These are phyloP conservation scores for Suillia variegata DNA, from an alignment of 2,888 invertebrate genomes.

Conservation along the genomic window DNA sequence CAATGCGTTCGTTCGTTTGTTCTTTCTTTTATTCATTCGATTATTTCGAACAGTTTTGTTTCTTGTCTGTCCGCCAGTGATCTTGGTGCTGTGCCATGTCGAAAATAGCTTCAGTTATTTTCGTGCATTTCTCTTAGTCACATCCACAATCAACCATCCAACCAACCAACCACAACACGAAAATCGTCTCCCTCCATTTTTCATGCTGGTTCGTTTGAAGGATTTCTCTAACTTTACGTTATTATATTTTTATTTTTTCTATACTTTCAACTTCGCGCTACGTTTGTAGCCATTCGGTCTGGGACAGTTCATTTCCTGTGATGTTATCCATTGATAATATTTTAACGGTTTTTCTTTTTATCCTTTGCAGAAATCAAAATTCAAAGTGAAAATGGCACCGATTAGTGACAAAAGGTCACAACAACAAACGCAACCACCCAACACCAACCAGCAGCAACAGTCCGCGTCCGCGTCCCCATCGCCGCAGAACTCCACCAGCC, in stretches of 20 bases:
- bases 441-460: too few species aligned
- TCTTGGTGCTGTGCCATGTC: conserved; percentile 57
- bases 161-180: conserved; percentile 2
- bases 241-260: too few species aligned
- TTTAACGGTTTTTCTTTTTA: too few species aligned
- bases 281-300: background rate
- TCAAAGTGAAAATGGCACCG: conserved; percentile 56
- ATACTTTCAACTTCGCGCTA: background rate
- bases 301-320: background rate
- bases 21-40: background rate
- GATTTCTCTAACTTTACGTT: too few species aligned
- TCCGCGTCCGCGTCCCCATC: too few species aligned
- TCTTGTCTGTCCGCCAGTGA: background rate
- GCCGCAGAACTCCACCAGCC: too few species aligned
- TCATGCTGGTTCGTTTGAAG: too few species aligned
- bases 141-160: conserved; percentile 13
- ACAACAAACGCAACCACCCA: conserved; percentile 25
- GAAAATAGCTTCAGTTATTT: conserved; percentile 52
- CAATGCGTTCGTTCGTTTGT: too few species aligned
- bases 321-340: too few species aligned
- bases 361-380: conserved; percentile 52
- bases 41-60: background rate
- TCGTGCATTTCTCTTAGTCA: conserved; percentile 29
- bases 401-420: conserved; percentile 56
- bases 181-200: too few species aligned